phyloP scores from a whole-genome alignment of 2,888 invertebrate genomes.

The Apotomis capreana region DNA sequence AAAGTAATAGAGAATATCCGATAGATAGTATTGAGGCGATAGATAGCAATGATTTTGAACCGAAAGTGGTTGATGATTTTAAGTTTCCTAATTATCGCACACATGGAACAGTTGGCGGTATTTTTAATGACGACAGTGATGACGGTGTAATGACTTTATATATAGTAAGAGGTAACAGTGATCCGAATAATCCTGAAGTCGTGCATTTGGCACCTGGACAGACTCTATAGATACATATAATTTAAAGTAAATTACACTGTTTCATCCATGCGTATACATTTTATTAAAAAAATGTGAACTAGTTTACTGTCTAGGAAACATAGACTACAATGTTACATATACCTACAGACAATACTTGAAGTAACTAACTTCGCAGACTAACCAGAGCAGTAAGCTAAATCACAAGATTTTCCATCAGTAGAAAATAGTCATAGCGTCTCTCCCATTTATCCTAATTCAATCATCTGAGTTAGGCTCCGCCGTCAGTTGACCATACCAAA shows the following conservation, averaged over 20 bases:
- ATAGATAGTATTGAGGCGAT: slow-evolving; percentile 45
- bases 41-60: slow-evolving; percentile 49
- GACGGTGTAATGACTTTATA: slow-evolving; percentile 64
- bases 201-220: slow-evolving; percentile 68
- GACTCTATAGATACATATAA: slow-evolving; percentile 28
- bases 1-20: slow-evolving; percentile 45
- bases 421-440: no score
- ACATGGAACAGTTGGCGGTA: slow-evolving; percentile 43
- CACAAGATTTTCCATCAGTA: no score
- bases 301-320: no score
- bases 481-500: no score
- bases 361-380: no score
- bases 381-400: no score
- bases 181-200: slow-evolving; percentile 76
- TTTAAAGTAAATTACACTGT: neutral
- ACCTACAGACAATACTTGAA: no score
- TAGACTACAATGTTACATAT: no score
- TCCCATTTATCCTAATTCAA: no score
- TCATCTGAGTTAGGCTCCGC: no score
- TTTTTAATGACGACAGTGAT: slow-evolving; percentile 37
- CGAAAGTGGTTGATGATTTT: slow-evolving; percentile 19
- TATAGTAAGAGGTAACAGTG: slow-evolving; percentile 75
- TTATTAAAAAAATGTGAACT: no score
- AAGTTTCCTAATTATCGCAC: slow-evolving; percentile 37
- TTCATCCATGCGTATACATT: no score